Evolutionary conservation across 2,888 invertebrate species (phyloP), one percentile per base, ranked within the genome.

Genomic region (Noctua fimbriata): DNA sequence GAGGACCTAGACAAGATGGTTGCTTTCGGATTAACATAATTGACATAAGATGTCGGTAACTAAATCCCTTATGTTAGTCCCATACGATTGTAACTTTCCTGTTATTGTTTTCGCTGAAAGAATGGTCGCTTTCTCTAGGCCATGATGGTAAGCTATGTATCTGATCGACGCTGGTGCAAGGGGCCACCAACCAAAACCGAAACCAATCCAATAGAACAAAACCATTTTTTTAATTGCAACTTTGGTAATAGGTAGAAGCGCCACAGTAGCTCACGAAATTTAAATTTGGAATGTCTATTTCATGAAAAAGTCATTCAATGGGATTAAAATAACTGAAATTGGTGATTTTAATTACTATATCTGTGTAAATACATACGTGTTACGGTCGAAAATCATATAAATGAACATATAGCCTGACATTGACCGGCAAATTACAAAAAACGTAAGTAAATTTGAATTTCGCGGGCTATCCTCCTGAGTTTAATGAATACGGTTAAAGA

Each of bases 401-500:
- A 1, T 2, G 6, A 18, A 18, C 49, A 5, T 6, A 18, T 1
- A 49, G 49, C 49, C 18, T 16, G 6, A 49, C 6, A 49, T 1
- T 18, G 49, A 18, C 49, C 49, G 2, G 21, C 52, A 49, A 21
- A 52, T 52, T 9, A 21, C 7, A 52, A 52, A 52, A 52, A 52
- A 52, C 6, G 9, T 0, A 52, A 52, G 9, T 9, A 52, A 52
- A 52, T 7, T 7, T 7, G 0, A 21, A 52, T 52, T 52, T 21
- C 2, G 7, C 21, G 52, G 21, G 21, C 21, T 52, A 21, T 2
- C 3, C 52, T 49, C 18, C 70, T 55, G 79, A 49, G 28, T 69
- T 77, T 77, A 82, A 78, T 75, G 52, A 83, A 81, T 69, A 76
- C n/a, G 21, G 58, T 66, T 69, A 44, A 83, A 85, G 84, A 73